Evolutionary conservation across 2,113 vertebrate species (phyloP), one percentile per base, ranked within the genome.

Genomic region (Muntiacus reevesi): DNA sequence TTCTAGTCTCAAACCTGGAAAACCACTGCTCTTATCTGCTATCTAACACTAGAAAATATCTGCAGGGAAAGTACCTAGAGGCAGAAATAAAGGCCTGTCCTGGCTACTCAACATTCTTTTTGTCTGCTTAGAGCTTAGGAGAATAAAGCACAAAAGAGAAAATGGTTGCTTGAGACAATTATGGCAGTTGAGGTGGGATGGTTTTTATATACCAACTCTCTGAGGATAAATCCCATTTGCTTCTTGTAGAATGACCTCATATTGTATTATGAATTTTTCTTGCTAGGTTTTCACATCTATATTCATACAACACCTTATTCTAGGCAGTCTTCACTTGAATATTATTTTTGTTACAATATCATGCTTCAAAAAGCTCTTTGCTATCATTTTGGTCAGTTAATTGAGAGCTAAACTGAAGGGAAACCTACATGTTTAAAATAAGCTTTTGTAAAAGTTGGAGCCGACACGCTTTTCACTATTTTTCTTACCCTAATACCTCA

Each of bases 401-500:
- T 89, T 55, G 36, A 95, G 64, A 74, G n/a, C 10, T 82, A 89
- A 91, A 13, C 30, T 59, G 76, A 88, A 79, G 30, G 52, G 45
- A 89, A 97, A 82, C 2, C 43, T 81, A 76, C 21, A 50, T 33
- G 47, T 62, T 89, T 96, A 93, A 90, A 96, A 83, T 36, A 96
- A 90, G 47, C 52, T 92, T 85, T 95, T 78, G 12, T 43, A 67
- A 89, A 93, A 83, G n/a, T 76, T 71, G 36, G 55, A 91, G 19
- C 30, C 83, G 87, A 23, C 59, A 50, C 8, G 45, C 81, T 89
- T 93, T 96, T 84, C 13, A 92, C 92, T 88, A 40, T 87, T 96
- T 85, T 91, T 54, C 76, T 97, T 91, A 43, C 47, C 45, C 89
- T 91, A 83, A 57, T 47, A 92, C 54, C 60, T 97, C 86, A 89